phyloP scores from a whole-genome alignment of 2,113 vertebrate species.

The Craseonycteris thonglongyai region DNA sequence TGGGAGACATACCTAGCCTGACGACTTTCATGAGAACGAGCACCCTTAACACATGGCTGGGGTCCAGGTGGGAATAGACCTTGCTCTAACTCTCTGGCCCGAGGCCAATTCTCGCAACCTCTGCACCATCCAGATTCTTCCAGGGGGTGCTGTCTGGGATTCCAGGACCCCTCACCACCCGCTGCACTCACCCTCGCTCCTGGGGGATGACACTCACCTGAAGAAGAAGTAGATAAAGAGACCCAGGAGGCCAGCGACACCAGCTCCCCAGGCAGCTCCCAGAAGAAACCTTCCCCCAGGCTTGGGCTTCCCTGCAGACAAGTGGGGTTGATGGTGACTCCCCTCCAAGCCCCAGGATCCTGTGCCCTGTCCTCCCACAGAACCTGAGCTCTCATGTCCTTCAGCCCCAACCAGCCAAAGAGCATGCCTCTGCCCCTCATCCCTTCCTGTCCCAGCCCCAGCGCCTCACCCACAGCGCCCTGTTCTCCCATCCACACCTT shows the following conservation, averaged over 20 bases:
- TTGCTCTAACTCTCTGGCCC: not conserved
- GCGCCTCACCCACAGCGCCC: fast-evolving
- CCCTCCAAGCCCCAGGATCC: not conserved
- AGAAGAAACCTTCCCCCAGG: not conserved
- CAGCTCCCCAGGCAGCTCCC: not conserved
- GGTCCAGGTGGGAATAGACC: not conserved
- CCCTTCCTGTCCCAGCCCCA: not conserved
- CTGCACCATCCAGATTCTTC: not conserved
- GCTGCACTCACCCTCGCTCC: fast-evolving
- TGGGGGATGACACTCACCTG: not conserved
- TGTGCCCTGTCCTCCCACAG: not conserved
- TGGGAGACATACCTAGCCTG: fast-evolving
- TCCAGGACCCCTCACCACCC: not conserved
- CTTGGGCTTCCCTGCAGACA: not conserved
- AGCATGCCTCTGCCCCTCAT: not conserved
- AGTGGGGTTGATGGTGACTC: not conserved
- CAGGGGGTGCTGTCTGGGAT: not conserved
- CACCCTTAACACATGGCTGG: fast-evolving
- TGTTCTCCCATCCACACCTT: not conserved
- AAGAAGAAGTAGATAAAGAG: not conserved
- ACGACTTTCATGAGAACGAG: too few relatives aligned
- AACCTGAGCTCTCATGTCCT: not conserved
- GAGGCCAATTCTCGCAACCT: not conserved
- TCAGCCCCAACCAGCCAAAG: not conserved
- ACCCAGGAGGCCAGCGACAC: not conserved